Evolutionary conservation across 2,113 vertebrate genomes (phyloP).

Genomic region (Carassius carassius): DNA sequence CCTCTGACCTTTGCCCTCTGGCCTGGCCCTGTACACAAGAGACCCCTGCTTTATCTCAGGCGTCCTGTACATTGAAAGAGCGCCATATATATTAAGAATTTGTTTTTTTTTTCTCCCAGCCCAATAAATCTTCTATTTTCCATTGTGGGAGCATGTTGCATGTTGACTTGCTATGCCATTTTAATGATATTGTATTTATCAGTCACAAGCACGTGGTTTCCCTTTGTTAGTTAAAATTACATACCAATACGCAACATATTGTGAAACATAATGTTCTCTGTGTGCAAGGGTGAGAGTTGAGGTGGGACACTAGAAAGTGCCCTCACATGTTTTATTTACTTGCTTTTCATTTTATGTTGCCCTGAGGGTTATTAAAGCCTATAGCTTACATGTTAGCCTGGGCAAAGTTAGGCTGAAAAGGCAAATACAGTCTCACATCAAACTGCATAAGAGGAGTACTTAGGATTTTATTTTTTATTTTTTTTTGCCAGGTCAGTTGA

Average conservation of each 20-base stretch:
- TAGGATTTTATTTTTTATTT: background rate
- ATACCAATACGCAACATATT: background rate
- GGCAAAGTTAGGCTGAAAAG: background rate
- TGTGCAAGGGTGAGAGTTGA: constrained; percentile 44
- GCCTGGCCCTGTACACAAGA: constrained; percentile 46
- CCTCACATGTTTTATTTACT: background rate
- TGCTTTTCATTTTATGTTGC: constrained; percentile 19
- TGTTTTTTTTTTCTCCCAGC: background rate
- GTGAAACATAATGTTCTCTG: background rate
- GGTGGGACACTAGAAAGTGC: background rate
- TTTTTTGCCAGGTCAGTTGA: background rate
- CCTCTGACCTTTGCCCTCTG: constrained; percentile 53
- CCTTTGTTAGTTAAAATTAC: background rate
- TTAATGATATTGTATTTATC: background rate
- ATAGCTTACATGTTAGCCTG: background rate
- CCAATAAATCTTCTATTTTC: background rate
- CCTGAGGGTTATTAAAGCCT: background rate
- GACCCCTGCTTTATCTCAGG: constrained; percentile 16
- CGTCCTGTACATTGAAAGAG: constrained; percentile 4
- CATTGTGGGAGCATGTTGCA: constrained; percentile 6
- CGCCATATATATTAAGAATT: background rate
- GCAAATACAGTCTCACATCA: background rate
- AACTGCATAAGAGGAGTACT: background rate
- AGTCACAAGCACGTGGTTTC: background rate
- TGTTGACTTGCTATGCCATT: background rate